A percentile compares a stretch with the other conserved stretches of the same genome.
phyloP scores from a whole-genome alignment of 2,113 vertebrate species.

The Ursus arctos region DNA sequence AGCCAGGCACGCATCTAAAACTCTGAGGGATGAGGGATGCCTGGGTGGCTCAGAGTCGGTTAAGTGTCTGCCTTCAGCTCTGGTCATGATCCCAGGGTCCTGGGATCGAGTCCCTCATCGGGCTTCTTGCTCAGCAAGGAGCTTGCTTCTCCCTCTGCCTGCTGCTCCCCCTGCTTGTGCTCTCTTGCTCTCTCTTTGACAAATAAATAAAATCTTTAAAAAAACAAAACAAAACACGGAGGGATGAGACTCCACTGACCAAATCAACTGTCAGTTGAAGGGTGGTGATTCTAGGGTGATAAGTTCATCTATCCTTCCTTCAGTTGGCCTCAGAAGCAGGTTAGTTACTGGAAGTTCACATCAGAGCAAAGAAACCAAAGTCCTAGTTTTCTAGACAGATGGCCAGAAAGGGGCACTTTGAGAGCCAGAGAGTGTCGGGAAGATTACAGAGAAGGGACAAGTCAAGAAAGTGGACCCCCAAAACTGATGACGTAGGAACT shows the following conservation, averaged over 20 bases:
- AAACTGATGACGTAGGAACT: not conserved
- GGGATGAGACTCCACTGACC: not conserved
- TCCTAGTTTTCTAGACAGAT: not conserved
- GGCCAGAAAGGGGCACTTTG: not conserved
- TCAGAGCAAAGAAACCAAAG: not conserved
- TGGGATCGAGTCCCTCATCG: too few species aligned
- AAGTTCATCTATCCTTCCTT: not conserved
- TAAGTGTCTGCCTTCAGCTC: too few species aligned
- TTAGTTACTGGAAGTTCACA: not conserved
- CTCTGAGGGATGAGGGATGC: not conserved
- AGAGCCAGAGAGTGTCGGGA: not conserved
- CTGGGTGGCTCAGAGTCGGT: too few species aligned
- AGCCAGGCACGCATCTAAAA: not conserved
- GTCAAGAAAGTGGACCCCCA: not conserved
- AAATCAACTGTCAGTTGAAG: not conserved
- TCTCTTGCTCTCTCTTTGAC: too few species aligned
- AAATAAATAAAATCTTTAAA: too few species aligned
- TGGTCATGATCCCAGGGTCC: too few species aligned
- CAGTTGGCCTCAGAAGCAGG: not conserved
- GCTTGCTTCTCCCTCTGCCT: too few species aligned
- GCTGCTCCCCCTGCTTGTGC: too few species aligned
- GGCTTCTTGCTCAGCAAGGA: too few species aligned
- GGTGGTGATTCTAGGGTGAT: not conserved
- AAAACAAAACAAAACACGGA: not conserved
- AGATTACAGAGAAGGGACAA: not conserved